phyloP scores from a whole-genome alignment of 2,888 invertebrate species.

The Neoscelio sp. region DNA sequence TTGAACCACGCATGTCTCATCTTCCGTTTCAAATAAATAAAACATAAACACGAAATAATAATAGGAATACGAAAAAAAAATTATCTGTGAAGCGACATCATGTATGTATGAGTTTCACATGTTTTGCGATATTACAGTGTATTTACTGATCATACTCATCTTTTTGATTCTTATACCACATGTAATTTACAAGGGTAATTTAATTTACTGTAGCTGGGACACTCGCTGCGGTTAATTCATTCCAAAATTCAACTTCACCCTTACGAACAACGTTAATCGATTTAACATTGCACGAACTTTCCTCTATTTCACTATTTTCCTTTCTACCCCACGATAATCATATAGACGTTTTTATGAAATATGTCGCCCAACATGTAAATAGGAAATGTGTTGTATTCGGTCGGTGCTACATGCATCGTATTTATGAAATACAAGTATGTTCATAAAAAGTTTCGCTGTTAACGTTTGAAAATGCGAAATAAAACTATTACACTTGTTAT shows the following conservation, averaged over 20 bases:
- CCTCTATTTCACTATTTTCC: background rate
- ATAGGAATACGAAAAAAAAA: slow-evolving; percentile 30
- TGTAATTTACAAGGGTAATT: slow-evolving; percentile 65
- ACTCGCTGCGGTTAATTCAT: slow-evolving; percentile 59
- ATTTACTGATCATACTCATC: slow-evolving; percentile 14
- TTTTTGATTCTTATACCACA: slow-evolving; percentile 46
- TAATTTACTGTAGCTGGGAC: slow-evolving; percentile 50
- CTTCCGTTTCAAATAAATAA: no score
- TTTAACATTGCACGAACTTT: slow-evolving; percentile 57
- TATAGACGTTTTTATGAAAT: slow-evolving; percentile 24
- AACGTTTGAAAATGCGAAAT: no score
- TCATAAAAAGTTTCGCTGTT: background rate
- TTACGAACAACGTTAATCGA: slow-evolving; percentile 66
- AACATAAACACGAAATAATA: slow-evolving; percentile 14
- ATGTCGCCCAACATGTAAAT: background rate
- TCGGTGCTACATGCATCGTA: background rate
- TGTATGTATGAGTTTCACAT: slow-evolving; percentile 17
- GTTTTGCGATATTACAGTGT: slow-evolving; percentile 2
- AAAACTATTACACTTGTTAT: no score
- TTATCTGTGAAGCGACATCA: slow-evolving; percentile 23
- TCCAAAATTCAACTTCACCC: slow-evolving; percentile 53
- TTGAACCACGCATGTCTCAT: background rate
- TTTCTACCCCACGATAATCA: background rate
- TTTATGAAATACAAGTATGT: background rate
- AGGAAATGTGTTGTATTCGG: background rate